These are phyloP conservation scores for Momotus momota DNA, from an alignment of 2,797 vertebrate species.

Conservation along the genomic window DNA sequence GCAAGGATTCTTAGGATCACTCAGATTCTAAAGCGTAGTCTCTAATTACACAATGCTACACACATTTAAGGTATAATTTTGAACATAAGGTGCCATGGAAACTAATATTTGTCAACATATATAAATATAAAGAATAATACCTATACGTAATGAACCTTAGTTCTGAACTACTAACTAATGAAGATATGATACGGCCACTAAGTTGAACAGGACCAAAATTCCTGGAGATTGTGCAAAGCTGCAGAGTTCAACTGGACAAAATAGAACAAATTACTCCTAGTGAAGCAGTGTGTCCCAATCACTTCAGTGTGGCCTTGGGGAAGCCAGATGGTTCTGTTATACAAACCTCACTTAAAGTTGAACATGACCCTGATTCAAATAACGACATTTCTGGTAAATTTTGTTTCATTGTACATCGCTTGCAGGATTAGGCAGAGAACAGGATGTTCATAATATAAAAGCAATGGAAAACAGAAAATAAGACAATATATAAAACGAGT, in stretches of 20 bases:
- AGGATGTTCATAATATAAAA: background rate
- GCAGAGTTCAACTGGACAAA: background rate
- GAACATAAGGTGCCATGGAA: background rate
- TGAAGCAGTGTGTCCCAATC: constrained; percentile 6
- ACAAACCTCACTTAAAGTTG: background rate
- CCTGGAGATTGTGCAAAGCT: background rate
- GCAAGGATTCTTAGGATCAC: background rate
- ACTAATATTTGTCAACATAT: background rate
- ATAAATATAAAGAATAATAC: background rate
- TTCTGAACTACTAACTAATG: background rate
- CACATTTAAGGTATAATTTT: background rate
- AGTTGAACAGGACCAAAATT: background rate
- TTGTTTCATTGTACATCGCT: background rate
- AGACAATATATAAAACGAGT: background rate
- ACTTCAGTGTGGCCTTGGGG: constrained; percentile 30
- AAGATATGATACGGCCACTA: background rate
- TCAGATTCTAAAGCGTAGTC: background rate
- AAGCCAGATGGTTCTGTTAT: constrained; percentile 36
- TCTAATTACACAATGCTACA: background rate
- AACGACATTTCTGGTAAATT: constrained; percentile 34
- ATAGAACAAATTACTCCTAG: background rate
- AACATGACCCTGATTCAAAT: background rate
- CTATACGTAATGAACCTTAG: background rate
- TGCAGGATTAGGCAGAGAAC: background rate
- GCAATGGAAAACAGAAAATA: background rate